Conservation (phyloP, 2,113 vertebrate species). For the Cyprinodon tularosa region DNA sequence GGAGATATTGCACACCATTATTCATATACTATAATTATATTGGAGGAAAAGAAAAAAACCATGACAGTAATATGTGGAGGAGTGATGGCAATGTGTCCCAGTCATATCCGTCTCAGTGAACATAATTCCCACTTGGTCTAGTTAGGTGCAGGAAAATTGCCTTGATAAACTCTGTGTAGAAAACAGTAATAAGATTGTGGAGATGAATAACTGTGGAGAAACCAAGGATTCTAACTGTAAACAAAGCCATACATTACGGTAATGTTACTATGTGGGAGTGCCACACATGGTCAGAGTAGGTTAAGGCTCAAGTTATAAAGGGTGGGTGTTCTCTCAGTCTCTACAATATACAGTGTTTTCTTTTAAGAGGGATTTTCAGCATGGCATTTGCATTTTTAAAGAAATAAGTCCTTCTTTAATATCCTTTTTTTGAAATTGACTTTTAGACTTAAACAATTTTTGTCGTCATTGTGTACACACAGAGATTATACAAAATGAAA, state of each 20-base stretch:
- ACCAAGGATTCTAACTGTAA: conserved; percentile 56
- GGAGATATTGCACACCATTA: conserved; percentile 80
- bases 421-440: background rate
- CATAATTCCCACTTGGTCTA: conserved; percentile 88
- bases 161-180: conserved; percentile 86
- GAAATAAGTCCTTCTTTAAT: background rate
- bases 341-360: background rate
- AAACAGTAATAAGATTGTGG: conserved; percentile 81
- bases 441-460: too few species aligned
- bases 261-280: conserved; percentile 58
- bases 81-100: conserved; percentile 86
- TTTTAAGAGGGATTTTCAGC: background rate
- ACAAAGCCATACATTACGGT: conserved; percentile 75
- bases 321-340: conserved; percentile 31
- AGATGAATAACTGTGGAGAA: conserved; percentile 83
- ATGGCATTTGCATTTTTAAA: background rate
- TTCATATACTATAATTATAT: conserved; percentile 86
- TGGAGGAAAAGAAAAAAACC: conserved; percentile 80
- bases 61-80: conserved; percentile 90
- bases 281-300: conserved; percentile 39
- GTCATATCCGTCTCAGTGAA: conserved; percentile 85
- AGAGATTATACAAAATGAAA: too few species aligned
- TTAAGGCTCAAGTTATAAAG: conserved; percentile 50
- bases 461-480: too few species aligned
- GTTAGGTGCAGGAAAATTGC: conserved; percentile 86